phyloP scores from a whole-genome alignment of 35 echinoderm and acorn worm species.

The Chiridota heheva region DNA sequence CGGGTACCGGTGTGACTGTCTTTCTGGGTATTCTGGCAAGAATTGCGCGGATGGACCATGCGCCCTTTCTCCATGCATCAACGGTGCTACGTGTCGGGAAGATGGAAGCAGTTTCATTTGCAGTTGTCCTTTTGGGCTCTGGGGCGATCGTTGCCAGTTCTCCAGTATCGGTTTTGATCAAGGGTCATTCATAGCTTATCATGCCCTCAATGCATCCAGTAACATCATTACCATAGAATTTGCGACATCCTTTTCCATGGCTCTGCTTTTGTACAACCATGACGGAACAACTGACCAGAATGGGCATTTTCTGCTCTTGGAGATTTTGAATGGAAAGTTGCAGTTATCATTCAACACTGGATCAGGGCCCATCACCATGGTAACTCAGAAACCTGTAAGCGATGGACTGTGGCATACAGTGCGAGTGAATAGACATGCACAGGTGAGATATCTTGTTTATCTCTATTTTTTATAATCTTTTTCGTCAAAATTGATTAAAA shows the following conservation, averaged over 20 bases:
- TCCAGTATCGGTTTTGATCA: slow-evolving; percentile 74
- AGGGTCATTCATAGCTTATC: slow-evolving; percentile 65
- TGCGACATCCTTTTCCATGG: slow-evolving; percentile 59
- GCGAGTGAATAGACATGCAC: slow-evolving; percentile 64
- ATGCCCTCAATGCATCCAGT: background rate
- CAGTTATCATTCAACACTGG: slow-evolving; percentile 79
- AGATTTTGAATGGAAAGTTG: slow-evolving; percentile 57
- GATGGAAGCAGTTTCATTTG: slow-evolving; percentile 65
- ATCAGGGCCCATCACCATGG: slow-evolving; percentile 43
- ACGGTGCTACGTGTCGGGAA: slow-evolving; percentile 72
- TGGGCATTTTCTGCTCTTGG: slow-evolving; percentile 79
- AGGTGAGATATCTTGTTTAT: slow-evolving; percentile 55
- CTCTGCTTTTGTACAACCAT: slow-evolving; percentile 91
- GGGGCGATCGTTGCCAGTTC: slow-evolving; percentile 70
- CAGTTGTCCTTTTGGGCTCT: slow-evolving; percentile 68
- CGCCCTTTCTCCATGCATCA: slow-evolving; percentile 64
- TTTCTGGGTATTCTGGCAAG: slow-evolving; percentile 60
- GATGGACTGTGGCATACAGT: slow-evolving; percentile 91
- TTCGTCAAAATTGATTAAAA: no score
- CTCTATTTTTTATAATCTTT: no score
- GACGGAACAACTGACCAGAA: slow-evolving; percentile 54
- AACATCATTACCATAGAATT: slow-evolving; percentile 74
- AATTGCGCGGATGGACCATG: slow-evolving; percentile 86
- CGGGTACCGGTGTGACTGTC: slow-evolving; percentile 68
- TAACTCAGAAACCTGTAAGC: slow-evolving; percentile 50